phyloP scores from a whole-genome alignment of 2,797 vertebrate species.

The Schizopygopsis malacanthus region DNA sequence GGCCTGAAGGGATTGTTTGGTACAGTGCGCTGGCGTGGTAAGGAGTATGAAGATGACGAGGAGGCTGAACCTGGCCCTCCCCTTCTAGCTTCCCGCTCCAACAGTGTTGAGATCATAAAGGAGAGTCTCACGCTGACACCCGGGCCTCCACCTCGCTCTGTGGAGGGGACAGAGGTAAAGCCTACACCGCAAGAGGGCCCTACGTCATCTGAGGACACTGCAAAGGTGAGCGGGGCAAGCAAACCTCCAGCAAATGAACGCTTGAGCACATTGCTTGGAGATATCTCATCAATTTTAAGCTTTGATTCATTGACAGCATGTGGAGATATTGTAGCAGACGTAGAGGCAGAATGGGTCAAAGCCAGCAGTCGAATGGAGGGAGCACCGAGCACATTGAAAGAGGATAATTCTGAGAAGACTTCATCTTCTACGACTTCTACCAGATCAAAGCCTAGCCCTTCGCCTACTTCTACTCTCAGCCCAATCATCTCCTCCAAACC shows the following conservation, averaged over 20 bases:
- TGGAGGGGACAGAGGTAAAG: slow-evolving; percentile 65
- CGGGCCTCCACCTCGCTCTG: slow-evolving; percentile 69
- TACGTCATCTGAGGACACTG: slow-evolving; percentile 60
- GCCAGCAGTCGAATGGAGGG: slow-evolving; percentile 68
- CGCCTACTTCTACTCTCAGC: slow-evolving; percentile 59
- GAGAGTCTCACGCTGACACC: slow-evolving; percentile 81
- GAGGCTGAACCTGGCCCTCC: slow-evolving; percentile 79
- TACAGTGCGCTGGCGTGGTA: slow-evolving; percentile 85
- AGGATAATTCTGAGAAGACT: slow-evolving; percentile 45
- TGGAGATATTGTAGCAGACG: slow-evolving; percentile 94
- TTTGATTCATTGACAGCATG: slow-evolving; percentile 96
- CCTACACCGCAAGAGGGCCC: slow-evolving; percentile 50
- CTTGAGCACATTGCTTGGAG: slow-evolving; percentile 91
- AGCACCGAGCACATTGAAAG: slow-evolving; percentile 56
- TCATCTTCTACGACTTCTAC: slow-evolving; percentile 59
- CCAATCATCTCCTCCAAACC: slow-evolving; percentile 54
- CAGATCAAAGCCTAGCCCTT: slow-evolving; percentile 64
- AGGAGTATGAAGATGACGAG: slow-evolving; percentile 82
- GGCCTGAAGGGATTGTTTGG: slow-evolving; percentile 90
- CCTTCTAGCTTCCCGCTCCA: slow-evolving; percentile 79
- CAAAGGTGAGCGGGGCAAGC: slow-evolving; percentile 60
- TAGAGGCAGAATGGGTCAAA: slow-evolving; percentile 89
- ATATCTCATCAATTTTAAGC: slow-evolving; percentile 98
- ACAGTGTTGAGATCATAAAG: slow-evolving; percentile 84
- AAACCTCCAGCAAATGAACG: slow-evolving; percentile 81